A percentile compares a stretch with the other conserved stretches of the same genome.
phyloP scores from a whole-genome alignment of 2,113 vertebrate genomes.

The Acanthochromis polyacanthus region DNA sequence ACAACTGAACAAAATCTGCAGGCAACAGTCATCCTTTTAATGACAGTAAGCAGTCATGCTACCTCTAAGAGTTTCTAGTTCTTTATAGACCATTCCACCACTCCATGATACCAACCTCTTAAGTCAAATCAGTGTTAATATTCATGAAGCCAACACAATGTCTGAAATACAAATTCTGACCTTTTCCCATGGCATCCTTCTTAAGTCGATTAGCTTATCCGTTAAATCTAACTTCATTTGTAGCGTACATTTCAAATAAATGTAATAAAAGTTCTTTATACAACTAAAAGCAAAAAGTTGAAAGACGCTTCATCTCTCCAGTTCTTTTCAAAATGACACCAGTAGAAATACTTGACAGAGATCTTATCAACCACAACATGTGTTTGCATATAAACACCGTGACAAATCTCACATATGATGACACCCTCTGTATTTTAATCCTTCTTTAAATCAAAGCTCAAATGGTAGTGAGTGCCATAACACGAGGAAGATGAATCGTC shows the following conservation, averaged over 20 bases:
- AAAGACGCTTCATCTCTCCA: slow-evolving; percentile 2
- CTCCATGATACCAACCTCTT: background rate
- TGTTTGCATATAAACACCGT: too few relatives aligned
- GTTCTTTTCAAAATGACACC: background rate
- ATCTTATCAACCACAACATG: too few relatives aligned
- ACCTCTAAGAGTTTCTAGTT: background rate
- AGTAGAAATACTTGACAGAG: too few relatives aligned
- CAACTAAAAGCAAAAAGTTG: background rate
- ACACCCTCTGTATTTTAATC: too few relatives aligned
- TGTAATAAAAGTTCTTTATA: too few relatives aligned
- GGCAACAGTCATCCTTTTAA: background rate
- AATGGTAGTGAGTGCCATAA: too few relatives aligned
- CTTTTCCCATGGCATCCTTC: background rate
- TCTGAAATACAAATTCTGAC: background rate
- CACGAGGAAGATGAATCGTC: too few relatives aligned
- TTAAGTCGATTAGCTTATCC: background rate
- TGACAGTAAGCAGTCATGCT: background rate
- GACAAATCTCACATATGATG: too few relatives aligned
- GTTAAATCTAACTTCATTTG: background rate
- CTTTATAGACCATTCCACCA: background rate
- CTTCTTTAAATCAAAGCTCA: too few relatives aligned
- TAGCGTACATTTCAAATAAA: too few relatives aligned
- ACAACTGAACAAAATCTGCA: background rate
- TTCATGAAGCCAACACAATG: background rate
- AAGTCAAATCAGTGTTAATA: background rate